Percentiles rank a stretch among this genome's conserved stretches.
Conservation (phyloP, 2,797 vertebrate species). For the Sebastes reedi region DNA sequence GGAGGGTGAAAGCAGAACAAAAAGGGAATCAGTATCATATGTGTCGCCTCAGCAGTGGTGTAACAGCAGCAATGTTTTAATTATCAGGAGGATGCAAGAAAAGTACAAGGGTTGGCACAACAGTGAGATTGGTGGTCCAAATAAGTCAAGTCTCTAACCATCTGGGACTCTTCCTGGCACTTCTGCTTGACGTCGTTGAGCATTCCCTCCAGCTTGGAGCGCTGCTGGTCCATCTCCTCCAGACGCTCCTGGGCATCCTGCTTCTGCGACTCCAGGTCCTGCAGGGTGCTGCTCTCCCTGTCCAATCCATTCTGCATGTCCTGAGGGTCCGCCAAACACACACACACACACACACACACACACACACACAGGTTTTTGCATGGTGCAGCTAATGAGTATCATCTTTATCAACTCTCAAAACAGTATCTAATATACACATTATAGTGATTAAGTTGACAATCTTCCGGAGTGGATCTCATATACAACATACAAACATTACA, state of each 20-base stretch:
- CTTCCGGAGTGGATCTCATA: background rate
- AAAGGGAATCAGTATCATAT: background rate
- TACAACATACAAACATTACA: too few species aligned
- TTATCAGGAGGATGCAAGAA: background rate
- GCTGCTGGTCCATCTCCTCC: constrained; percentile 97
- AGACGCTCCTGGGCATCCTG: constrained; percentile 91
- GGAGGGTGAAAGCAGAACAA: background rate
- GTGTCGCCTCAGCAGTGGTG: background rate
- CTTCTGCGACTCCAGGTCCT: constrained; percentile 92
- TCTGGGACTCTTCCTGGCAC: constrained; percentile 92
- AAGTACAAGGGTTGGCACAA: background rate
- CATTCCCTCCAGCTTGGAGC: constrained; percentile 93
- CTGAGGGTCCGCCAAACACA: constrained; percentile 66
- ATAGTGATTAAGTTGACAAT: background rate
- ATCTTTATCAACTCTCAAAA: background rate
- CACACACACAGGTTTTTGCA: background rate
- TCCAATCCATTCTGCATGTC: constrained; percentile 92
- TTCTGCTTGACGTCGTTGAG: constrained; percentile 90
- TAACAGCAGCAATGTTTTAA: background rate
- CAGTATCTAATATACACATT: background rate
- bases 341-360: background rate
- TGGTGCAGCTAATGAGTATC: background rate
- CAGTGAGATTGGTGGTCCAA: background rate
- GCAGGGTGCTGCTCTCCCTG: constrained; percentile 86
- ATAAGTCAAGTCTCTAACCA: constrained; percentile 77